Evolutionary conservation across 2,797 vertebrate species (phyloP), one percentile per base, ranked within the genome.

Genomic region (Setipinna tenuifilis): DNA sequence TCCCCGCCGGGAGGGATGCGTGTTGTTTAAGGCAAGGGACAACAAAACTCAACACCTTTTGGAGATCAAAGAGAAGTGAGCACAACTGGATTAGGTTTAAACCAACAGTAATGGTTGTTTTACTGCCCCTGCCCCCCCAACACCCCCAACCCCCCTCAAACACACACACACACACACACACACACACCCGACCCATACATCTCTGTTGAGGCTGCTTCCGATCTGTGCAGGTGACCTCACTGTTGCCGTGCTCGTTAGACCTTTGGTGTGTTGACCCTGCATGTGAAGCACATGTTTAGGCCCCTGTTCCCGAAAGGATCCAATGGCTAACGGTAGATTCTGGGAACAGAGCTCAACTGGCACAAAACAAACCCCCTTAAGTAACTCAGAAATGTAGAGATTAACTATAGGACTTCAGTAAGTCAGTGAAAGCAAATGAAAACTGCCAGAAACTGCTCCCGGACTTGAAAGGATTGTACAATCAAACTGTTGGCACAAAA

Each of bases 11-110:
- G 28, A 71, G 65, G 14, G 25, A 12, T 10, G 28, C 82, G 75
- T 44, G 54, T 85, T 87, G 85, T 87, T 85, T 86, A 88, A 90
- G 85, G 83, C 83, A 80, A 85, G 83, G 89, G 85, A 87, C 88
- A 89, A 90, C 87, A 85, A 87, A 88, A 83, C 83, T 83, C 83
- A 90, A 89, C 86, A 88, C 68, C 88, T 89, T 83, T 78, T 7
- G 61, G 81, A 88, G 86, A 92, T 92, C 89, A 91, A 92, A 93
- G 90, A 58, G 82, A 59, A 87, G 31, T 88, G 89, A 88, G 86
- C 84, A 83, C 81, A 81, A 87, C 85, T 84, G 87, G 88, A 90
- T 91, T 91, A 90, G 81, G 82, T 88, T 89, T 86, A 85, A 89
- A 90, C 89, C 86, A 83, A 84, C 86, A 83, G 88, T 91, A 90